Evolutionary conservation across 1,140 invertebrate species (phyloP), one percentile per base, ranked within the genome.

Genomic region (Protaetia brevitarsis): DNA sequence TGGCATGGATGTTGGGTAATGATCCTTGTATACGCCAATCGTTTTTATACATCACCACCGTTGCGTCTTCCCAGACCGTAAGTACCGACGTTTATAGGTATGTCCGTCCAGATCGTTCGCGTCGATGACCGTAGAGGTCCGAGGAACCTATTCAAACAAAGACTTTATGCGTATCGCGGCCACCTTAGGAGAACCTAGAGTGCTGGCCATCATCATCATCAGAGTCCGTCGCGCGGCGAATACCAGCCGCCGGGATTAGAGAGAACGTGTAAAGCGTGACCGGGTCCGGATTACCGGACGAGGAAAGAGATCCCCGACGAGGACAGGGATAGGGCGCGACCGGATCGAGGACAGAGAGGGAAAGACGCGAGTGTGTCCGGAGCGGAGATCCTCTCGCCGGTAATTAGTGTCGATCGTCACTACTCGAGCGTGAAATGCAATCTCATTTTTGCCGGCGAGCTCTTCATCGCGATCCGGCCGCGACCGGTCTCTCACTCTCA

Each of bases 321-420:
- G n/a, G 27, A 19, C 13, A 7, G 16, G 2, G 16, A 23, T 19
- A 51, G 41, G 5, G 41, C 21, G 37, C 8, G 16, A 45, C 19
- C 21, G 41, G 34, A 3, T 37, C 34, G 34, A 8, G 13, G 1
- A 13, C 11, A 10, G 21, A 51, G 11, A 21, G 11, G 13, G 41
- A 23, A n/a, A n/a, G n/a, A n/a, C n/a, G 31, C 21, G 37, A 51
- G 19, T 16, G 34, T 16, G 34, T 37, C 41, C 26, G 41, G 26
- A 58, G 28, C 56, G 19, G 57, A 27, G 51, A 36, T 65, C 51
- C 63, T 34, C 64, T 64, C 66, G 67, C 63, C 59, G 66, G 68
- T 70, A 70, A 70, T 70, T 70, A 70, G 68, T 70, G 68, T 65
- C 68, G 68, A 70, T 70, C 66, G 68, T 59, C 68, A 66, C 63